Conservation (phyloP, 2,888 invertebrate species). For the Quadroppia sp. region DNA sequence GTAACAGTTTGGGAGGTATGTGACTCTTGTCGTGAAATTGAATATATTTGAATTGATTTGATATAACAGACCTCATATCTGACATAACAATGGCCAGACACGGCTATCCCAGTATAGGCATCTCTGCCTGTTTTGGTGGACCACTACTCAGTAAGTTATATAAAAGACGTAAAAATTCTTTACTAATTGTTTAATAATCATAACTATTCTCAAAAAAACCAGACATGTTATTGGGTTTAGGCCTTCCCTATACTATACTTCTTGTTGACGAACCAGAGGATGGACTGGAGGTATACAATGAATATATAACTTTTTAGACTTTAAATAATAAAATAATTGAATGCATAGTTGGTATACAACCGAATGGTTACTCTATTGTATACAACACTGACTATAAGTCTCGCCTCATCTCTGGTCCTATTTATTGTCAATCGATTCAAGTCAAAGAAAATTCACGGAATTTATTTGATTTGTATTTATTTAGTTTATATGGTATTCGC, state of each 20-base stretch:
- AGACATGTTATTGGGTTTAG: slow-evolving; percentile 55
- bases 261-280: slow-evolving; percentile 30
- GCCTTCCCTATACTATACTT: slow-evolving; percentile 53
- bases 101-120: slow-evolving; percentile 64
- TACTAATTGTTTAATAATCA: neutral
- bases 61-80: slow-evolving; percentile 59
- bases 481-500: slow-evolving; percentile 57
- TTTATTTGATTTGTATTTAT: slow-evolving; percentile 56
- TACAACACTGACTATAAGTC: slow-evolving; percentile 55
- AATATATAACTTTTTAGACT: neutral
- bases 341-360: slow-evolving; percentile 52
- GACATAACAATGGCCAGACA: slow-evolving; percentile 61
- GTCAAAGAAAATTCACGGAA: slow-evolving; percentile 57
- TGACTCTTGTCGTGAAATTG: neutral
- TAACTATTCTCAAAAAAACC: neutral
- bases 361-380: slow-evolving; percentile 56
- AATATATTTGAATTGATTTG: neutral
- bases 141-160: slow-evolving; percentile 59
- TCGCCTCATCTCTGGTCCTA: slow-evolving; percentile 55
- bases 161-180: neutral
- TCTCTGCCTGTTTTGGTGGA: slow-evolving; percentile 65
- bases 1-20: slow-evolving; percentile 56
- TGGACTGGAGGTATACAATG: slow-evolving; percentile 6
- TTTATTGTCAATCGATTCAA: slow-evolving; percentile 56
- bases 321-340: slow-evolving; percentile 24